Conservation (phyloP, 1,140 invertebrate species). For the Araneus ventricosus region DNA sequence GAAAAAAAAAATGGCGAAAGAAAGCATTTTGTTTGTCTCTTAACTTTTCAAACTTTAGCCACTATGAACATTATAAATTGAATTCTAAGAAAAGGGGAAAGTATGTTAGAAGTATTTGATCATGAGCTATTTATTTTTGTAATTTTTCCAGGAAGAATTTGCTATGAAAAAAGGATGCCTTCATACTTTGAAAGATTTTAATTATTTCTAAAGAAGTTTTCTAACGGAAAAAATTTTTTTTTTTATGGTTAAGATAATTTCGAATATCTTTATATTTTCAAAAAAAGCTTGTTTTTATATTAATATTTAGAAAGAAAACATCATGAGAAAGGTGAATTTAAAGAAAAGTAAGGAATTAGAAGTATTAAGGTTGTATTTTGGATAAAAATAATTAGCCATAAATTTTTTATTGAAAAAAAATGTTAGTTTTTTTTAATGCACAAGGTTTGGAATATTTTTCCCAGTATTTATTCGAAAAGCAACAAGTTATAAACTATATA, state of each 20-base stretch:
- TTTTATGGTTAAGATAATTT: not conserved
- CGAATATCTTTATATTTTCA: not conserved
- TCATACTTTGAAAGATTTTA: not conserved
- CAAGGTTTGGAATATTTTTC: too few species aligned
- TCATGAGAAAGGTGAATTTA: too few species aligned
- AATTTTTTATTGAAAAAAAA: too few species aligned
- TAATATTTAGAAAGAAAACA: too few species aligned
- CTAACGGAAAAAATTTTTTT: not conserved
- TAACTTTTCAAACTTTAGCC: conserved; percentile 26
- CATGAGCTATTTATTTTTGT: not conserved
- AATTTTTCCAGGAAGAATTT: not conserved
- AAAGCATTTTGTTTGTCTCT: conserved; percentile 4
- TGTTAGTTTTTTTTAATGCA: too few species aligned
- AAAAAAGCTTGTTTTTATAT: too few species aligned
- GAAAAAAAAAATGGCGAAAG: not conserved
- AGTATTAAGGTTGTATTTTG: too few species aligned
- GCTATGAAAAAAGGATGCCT: not conserved
- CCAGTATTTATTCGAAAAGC: too few species aligned
- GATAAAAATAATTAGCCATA: too few species aligned
- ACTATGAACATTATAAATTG: conserved; percentile 13
- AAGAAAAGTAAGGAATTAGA: too few species aligned
- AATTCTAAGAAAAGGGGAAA: not conserved
- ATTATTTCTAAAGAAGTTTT: not conserved
- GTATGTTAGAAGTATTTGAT: conserved; percentile 22
- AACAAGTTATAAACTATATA: too few species aligned